A percentile compares a stretch with the other conserved stretches of the same genome.
phyloP scores from a whole-genome alignment of 2,888 invertebrate genomes.

The Pardosa pseudoannulata region DNA sequence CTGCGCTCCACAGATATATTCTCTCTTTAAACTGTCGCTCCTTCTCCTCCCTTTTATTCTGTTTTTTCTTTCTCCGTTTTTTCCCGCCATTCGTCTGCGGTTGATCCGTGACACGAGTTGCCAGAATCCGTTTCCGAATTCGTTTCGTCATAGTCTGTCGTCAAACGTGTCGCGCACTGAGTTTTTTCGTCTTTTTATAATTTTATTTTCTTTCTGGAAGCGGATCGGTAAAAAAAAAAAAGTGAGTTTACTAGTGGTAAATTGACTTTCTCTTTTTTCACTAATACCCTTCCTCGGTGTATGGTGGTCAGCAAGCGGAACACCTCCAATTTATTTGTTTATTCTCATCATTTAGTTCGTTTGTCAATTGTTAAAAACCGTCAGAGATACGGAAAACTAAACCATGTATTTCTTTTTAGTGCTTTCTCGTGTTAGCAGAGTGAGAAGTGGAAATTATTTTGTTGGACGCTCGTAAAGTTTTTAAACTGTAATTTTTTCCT shows the following conservation, averaged over 20 bases:
- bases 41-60: slow-evolving; percentile 9
- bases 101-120: slow-evolving; percentile 64
- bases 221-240: background rate
- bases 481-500: too few species aligned
- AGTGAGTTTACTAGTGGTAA: background rate
- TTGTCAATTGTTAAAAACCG: too few species aligned
- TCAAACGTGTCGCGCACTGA: slow-evolving; percentile 56
- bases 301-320: background rate
- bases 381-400: too few species aligned
- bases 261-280: background rate
- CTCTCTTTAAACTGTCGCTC: slow-evolving; percentile 24
- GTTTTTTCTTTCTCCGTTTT: slow-evolving; percentile 1
- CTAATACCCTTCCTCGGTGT: background rate
- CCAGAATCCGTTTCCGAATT: slow-evolving; percentile 70
- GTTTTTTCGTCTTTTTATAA: background rate
- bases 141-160: slow-evolving; percentile 70
- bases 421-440: too few species aligned
- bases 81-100: slow-evolving; percentile 17
- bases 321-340: background rate
- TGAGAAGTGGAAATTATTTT: too few species aligned
- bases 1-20: slow-evolving; percentile 19
- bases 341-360: background rate
- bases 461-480: too few species aligned
- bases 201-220: background rate
- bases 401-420: too few species aligned